Conservation (phyloP, 2,888 invertebrate species). For the Tetranychus piercei region DNA sequence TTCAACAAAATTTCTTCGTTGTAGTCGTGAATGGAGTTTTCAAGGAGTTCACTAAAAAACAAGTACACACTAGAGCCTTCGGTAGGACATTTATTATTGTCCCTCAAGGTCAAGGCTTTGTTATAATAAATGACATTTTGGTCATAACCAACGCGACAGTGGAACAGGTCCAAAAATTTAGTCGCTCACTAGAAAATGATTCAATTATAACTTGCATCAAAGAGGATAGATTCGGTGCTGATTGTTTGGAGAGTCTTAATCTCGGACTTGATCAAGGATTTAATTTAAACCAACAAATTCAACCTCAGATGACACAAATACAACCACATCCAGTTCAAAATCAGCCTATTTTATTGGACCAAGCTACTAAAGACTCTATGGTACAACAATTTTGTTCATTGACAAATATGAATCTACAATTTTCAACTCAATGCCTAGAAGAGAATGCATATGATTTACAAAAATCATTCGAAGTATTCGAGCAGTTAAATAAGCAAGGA, state of each 20-base stretch:
- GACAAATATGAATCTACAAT: slow-evolving; percentile 21
- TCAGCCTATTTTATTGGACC: background rate
- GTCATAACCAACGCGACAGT: slow-evolving; percentile 42
- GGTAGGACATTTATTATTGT: slow-evolving; percentile 32
- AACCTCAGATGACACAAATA: background rate
- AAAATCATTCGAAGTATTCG: slow-evolving; percentile 56
- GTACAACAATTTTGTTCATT: slow-evolving; percentile 9
- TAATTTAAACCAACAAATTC: background rate
- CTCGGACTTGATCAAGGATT: background rate
- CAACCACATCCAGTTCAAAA: background rate
- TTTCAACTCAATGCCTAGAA: slow-evolving; percentile 46
- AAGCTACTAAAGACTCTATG: background rate
- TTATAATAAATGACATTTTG: slow-evolving; percentile 34
- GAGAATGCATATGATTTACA: slow-evolving; percentile 75
- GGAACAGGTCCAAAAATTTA: slow-evolving; percentile 37
- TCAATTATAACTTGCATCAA: background rate
- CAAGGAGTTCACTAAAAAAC: slow-evolving; percentile 44
- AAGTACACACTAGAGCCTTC: slow-evolving; percentile 31
- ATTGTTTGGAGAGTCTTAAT: background rate
- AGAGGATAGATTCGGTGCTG: background rate
- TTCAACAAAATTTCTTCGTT: slow-evolving; percentile 40
- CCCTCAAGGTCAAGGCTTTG: slow-evolving; percentile 31
- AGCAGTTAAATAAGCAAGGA: slow-evolving; percentile 54
- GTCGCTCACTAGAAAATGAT: slow-evolving; percentile 5
- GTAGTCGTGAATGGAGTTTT: slow-evolving; percentile 69